These are phyloP conservation scores for Macropus fuliginosus DNA, from an alignment of 2,797 vertebrate species.

Conservation along the genomic window DNA sequence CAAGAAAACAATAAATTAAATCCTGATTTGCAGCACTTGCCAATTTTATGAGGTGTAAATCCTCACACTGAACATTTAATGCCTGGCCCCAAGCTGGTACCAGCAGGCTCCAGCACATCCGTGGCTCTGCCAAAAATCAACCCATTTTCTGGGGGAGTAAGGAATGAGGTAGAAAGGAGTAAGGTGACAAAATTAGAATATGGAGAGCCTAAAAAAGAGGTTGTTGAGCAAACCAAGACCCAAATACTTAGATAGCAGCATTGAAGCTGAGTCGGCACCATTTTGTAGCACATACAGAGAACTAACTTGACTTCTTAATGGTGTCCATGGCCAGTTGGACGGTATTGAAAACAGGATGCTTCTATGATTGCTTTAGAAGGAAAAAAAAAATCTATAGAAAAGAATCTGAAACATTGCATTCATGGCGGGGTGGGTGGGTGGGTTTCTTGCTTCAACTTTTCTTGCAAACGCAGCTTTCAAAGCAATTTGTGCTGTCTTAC, in stretches of 20 bases:
- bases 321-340: not conserved
- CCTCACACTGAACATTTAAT: not conserved
- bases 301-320: not conserved
- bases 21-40: not conserved
- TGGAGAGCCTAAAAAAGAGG: not conserved
- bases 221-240: not conserved
- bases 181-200: not conserved
- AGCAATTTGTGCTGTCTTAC: slow-evolving; percentile 76
- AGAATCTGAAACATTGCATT: slow-evolving; percentile 7
- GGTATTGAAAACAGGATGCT: not conserved
- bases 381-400: not conserved
- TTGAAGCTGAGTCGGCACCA: not conserved
- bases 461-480: slow-evolving; percentile 34
- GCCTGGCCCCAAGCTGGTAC: not conserved
- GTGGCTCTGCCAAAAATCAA: not conserved
- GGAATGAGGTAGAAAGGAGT: not conserved
- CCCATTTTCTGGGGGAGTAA: not conserved
- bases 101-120: not conserved
- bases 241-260: not conserved
- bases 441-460: not conserved
- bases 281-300: not conserved
- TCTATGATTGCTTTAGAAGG: not conserved
- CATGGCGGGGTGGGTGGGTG: not conserved
- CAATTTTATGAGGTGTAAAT: not conserved
- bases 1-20: not conserved